A percentile compares a stretch with the other conserved stretches of the same genome.
These are phyloP conservation scores for Drosophila malerkotliana DNA, from an alignment of 1,140 invertebrate species.

Conservation along the genomic window DNA sequence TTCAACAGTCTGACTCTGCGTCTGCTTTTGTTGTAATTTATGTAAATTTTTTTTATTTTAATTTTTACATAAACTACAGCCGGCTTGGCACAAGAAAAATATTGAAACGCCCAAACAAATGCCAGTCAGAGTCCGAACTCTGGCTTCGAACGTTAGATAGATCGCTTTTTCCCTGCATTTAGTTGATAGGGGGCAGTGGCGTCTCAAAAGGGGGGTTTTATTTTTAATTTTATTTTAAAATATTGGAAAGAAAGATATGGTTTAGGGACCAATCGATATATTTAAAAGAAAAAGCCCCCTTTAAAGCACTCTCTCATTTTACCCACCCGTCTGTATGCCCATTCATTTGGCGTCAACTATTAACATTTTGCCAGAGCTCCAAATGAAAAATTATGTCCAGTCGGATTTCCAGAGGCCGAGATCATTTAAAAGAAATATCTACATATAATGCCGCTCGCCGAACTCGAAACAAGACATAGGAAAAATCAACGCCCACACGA, in stretches of 20 bases:
- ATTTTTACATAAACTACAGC: constrained; percentile 58
- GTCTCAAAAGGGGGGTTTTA: neutral
- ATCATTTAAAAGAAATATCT: constrained; percentile 43
- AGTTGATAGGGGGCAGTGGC: constrained; percentile 34
- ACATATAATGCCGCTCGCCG: constrained; percentile 17
- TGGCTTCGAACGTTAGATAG: constrained; percentile 23
- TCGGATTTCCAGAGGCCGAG: constrained; percentile 9
- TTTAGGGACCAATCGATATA: too few species aligned
- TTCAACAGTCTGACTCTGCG: neutral
- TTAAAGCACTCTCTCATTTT: neutral
- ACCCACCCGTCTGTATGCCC: neutral
- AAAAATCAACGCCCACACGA: constrained; percentile 61
- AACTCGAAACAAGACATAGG: constrained; percentile 24
- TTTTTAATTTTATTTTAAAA: too few species aligned
- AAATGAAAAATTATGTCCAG: constrained; percentile 47
- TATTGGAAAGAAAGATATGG: too few species aligned
- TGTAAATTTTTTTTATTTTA: constrained; percentile 76
- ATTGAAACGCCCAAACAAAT: constrained; percentile 74
- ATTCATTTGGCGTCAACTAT: constrained; percentile 40
- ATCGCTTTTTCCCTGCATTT: constrained; percentile 40
- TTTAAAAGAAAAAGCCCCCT: neutral
- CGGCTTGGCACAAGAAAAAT: constrained; percentile 29
- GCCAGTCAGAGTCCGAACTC: constrained; percentile 35
- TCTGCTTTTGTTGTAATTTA: constrained; percentile 70
- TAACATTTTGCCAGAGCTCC: constrained; percentile 39